These are phyloP conservation scores for Melanogrammus aeglefinus DNA, from an alignment of 2,797 vertebrate species.

Conservation along the genomic window DNA sequence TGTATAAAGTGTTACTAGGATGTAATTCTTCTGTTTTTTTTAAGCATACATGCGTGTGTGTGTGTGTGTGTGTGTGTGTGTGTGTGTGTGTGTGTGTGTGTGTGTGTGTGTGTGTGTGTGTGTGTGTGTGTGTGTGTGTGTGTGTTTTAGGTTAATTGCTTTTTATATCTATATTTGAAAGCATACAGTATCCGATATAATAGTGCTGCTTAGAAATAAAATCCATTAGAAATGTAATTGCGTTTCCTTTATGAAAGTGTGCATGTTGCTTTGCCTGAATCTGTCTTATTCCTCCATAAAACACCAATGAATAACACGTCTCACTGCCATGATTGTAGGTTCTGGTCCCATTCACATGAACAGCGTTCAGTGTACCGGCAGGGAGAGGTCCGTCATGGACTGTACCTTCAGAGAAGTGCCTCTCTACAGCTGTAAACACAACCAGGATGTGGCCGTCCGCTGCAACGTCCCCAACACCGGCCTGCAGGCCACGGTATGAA, in stretches of 20 bases:
- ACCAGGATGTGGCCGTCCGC: slow-evolving; percentile 83
- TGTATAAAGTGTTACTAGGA: slow-evolving; percentile 18
- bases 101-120: slow-evolving; percentile 3
- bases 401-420: slow-evolving; percentile 78
- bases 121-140: not conserved
- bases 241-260: not conserved
- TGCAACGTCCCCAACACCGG: slow-evolving; percentile 85
- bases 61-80: slow-evolving; percentile 2
- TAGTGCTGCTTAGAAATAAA: not conserved
- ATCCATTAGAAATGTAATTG: not conserved
- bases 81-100: slow-evolving; percentile 3
- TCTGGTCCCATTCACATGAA: slow-evolving; percentile 92
- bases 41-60: not conserved
- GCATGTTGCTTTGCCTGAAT: not conserved
- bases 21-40: not conserved
- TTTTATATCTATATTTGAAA: not conserved
- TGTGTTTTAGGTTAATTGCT: not conserved
- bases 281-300: not conserved
- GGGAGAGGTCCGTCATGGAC: slow-evolving; percentile 78
- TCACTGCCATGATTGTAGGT: slow-evolving; percentile 65
- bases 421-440: slow-evolving; percentile 80
- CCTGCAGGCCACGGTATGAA: slow-evolving; percentile 77
- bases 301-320: not conserved
- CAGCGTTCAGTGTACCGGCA: slow-evolving; percentile 82
- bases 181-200: not conserved